Evolutionary conservation across 2,888 invertebrate genomes (phyloP).

Genomic region (Pilophorus perplexus): DNA sequence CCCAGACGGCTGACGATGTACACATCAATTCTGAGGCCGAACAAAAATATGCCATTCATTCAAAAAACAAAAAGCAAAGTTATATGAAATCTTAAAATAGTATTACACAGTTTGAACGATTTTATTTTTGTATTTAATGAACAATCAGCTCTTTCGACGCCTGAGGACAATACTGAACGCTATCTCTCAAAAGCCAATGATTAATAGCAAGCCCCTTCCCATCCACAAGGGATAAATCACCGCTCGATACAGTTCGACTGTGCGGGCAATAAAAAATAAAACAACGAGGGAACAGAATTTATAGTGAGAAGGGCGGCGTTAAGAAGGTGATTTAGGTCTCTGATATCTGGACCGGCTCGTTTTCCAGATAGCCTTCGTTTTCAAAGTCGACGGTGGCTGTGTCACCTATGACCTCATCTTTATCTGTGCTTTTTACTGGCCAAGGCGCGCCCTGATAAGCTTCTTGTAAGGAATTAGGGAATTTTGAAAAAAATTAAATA

Average conservation of each 20-base stretch:
- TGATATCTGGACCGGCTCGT: slow-evolving; percentile 3
- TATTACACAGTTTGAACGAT: too few species aligned
- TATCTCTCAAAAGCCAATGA: slow-evolving; percentile 15
- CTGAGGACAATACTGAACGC: not conserved
- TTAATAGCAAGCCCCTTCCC: slow-evolving; percentile 8
- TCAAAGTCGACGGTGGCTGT: slow-evolving; percentile 9
- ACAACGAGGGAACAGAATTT: slow-evolving; percentile 24
- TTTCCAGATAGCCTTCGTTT: not conserved
- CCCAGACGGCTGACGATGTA: too few species aligned
- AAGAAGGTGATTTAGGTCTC: slow-evolving; percentile 16
- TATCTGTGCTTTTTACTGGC: too few species aligned
- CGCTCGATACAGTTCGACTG: slow-evolving; percentile 19
- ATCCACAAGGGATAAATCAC: slow-evolving; percentile 7
- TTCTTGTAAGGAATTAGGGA: too few species aligned
- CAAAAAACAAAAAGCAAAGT: too few species aligned
- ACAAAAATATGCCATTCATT: too few species aligned
- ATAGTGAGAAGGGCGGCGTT: slow-evolving; percentile 27
- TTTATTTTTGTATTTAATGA: not conserved
- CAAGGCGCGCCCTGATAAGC: too few species aligned
- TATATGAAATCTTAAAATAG: too few species aligned
- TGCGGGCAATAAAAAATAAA: slow-evolving; percentile 8
- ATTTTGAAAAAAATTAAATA: too few species aligned
- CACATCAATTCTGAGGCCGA: too few species aligned
- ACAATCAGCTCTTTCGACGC: not conserved
- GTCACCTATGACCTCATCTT: slow-evolving; percentile 10